Percentiles rank a stretch among this genome's conserved stretches.
Conservation (phyloP, 2,888 invertebrate species). For the Hydrotaea diabolus region DNA sequence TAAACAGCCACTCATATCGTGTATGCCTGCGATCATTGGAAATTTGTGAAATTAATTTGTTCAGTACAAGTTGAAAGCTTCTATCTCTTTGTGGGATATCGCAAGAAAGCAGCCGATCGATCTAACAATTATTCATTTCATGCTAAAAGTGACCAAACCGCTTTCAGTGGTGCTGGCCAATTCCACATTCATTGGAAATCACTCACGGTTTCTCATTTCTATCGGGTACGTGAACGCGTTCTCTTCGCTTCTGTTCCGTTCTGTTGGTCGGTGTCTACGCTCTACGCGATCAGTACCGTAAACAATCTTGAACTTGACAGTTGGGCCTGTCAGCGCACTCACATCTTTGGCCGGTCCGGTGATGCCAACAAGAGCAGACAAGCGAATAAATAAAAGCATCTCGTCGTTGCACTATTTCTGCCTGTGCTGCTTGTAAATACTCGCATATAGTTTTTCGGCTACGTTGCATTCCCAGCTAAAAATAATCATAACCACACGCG, state of each 20-base stretch:
- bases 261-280: neutral
- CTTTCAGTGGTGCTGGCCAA: neutral
- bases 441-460: slow-evolving; percentile 28
- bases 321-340: slow-evolving; percentile 51
- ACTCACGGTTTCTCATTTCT: neutral
- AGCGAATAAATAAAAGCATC: slow-evolving; percentile 8
- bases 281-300: slow-evolving; percentile 61
- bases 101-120: neutral
- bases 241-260: neutral
- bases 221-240: neutral
- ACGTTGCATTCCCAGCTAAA: neutral
- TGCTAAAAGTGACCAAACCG: slow-evolving; percentile 11
- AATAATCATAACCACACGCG: neutral
- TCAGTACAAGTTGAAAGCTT: neutral
- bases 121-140: neutral
- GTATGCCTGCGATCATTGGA: neutral
- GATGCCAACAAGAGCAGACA: neutral
- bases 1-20: neutral
- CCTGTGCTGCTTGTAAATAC: neutral
- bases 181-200: neutral
- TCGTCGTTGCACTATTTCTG: neutral
- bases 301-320: slow-evolving; percentile 68
- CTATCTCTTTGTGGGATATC: neutral
- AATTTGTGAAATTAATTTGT: slow-evolving; percentile 29
- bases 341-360: slow-evolving; percentile 48